A percentile compares a stretch with the other conserved stretches of the same genome.
Conservation (phyloP, 2,888 invertebrate species). For the Stenodera caucasica region DNA sequence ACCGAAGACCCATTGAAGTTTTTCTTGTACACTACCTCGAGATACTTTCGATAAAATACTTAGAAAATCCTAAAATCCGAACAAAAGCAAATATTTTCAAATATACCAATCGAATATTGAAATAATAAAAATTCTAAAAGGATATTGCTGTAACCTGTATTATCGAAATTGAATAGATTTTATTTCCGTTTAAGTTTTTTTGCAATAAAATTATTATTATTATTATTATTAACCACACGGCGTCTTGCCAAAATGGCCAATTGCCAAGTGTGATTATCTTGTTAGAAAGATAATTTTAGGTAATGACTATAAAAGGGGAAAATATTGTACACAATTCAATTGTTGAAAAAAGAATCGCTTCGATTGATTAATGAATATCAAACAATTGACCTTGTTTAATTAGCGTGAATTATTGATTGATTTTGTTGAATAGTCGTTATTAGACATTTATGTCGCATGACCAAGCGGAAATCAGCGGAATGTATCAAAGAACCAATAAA, state of each 20-base stretch:
- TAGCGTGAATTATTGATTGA: neutral
- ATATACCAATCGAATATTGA: neutral
- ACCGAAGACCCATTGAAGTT: constrained; percentile 85
- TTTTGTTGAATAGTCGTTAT: neutral
- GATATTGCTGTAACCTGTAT: neutral
- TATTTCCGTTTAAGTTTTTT: neutral
- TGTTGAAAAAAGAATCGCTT: too few species aligned
- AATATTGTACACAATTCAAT: too few species aligned
- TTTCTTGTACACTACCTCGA: constrained; percentile 80
- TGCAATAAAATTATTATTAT: neutral
- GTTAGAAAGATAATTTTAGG: neutral
- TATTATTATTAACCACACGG: neutral
- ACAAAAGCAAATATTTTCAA: neutral
- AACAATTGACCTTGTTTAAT: too few species aligned
- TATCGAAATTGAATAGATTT: neutral
- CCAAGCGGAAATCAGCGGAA: neutral
- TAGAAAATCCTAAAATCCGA: constrained; percentile 73
- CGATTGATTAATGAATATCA: too few species aligned
- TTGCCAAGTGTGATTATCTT: neutral
- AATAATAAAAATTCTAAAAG: neutral
- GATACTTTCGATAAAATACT: constrained; percentile 82
- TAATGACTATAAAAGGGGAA: neutral
- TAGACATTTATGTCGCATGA: neutral
- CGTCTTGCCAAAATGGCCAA: neutral
- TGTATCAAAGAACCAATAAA: neutral